Percentiles rank a stretch among this genome's conserved stretches.
Evolutionary conservation across 2,888 invertebrate species (phyloP).

Genomic region (Xylota sylvarum): DNA sequence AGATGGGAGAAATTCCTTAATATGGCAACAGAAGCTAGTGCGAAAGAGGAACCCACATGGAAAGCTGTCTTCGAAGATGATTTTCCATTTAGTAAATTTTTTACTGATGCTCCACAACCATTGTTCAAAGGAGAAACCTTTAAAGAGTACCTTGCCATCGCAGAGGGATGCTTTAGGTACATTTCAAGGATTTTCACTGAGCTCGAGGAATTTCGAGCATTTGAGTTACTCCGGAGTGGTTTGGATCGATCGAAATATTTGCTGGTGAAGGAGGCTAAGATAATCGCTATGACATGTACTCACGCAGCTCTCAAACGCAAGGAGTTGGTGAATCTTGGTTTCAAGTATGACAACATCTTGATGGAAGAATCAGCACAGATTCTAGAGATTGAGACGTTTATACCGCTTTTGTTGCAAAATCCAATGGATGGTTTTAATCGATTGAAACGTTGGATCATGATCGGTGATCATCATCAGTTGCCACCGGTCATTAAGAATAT

Average conservation of each 20-base stretch:
- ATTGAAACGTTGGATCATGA: slow-evolving; percentile 99
- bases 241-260: slow-evolving; percentile 98
- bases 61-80: slow-evolving; percentile 88
- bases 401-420: slow-evolving; percentile 98
- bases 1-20: slow-evolving; percentile 95
- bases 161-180: slow-evolving; percentile 97
- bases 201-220: slow-evolving; percentile 98
- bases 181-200: slow-evolving; percentile 98
- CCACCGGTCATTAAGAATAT: slow-evolving; percentile 99
- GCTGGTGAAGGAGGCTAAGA: slow-evolving; percentile 99
- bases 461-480: slow-evolving; percentile 99
- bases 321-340: slow-evolving; percentile 97
- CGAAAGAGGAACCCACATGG: slow-evolving; percentile 76
- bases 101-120: slow-evolving; percentile 96
- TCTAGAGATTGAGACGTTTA: slow-evolving; percentile 99
- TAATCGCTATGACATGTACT: slow-evolving; percentile 99
- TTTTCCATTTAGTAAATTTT: slow-evolving; percentile 98
- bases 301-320: slow-evolving; percentile 98
- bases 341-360: slow-evolving; percentile 99
- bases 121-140: slow-evolving; percentile 92
- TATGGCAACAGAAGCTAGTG: slow-evolving; percentile 78
- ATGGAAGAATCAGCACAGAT: slow-evolving; percentile 99
- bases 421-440: slow-evolving; percentile 98
- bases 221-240: slow-evolving; percentile 97
- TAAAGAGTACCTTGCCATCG: slow-evolving; percentile 94